phyloP scores from a whole-genome alignment of 2,113 vertebrate species.

The Callocephalon fimbriatum region DNA sequence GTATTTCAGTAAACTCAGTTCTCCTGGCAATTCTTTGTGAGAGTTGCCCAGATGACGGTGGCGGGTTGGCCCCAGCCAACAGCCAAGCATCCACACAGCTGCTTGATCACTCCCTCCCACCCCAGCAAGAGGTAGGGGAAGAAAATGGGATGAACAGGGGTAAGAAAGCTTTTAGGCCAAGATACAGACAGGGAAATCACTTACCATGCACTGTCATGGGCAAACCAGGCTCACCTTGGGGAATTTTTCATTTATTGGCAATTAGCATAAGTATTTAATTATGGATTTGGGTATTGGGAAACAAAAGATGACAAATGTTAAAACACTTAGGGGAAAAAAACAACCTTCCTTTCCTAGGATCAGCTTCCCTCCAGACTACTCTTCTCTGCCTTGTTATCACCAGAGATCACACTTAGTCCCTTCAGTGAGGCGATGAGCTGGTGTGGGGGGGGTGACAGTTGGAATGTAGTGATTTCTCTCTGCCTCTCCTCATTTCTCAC shows the following conservation, averaged over 20 bases:
- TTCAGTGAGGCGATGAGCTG: background rate
- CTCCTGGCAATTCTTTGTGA: background rate
- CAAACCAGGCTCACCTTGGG: background rate
- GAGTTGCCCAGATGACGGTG: background rate
- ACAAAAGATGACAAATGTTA: background rate
- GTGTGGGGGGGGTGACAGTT: accelerated
- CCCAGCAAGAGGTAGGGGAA: accelerated
- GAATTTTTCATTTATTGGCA: background rate
- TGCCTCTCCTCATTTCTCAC: background rate
- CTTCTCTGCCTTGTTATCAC: background rate
- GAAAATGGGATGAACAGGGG: background rate
- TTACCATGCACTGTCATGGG: background rate
- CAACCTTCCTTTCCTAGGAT: background rate
- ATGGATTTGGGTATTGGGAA: background rate
- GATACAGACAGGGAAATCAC: background rate
- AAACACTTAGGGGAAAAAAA: background rate
- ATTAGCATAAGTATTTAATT: background rate
- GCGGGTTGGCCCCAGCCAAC: background rate
- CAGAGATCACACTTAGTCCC: background rate
- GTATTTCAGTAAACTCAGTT: background rate
- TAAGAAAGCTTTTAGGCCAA: background rate
- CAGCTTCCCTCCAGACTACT: background rate
- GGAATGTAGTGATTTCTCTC: background rate
- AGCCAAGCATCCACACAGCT: background rate
- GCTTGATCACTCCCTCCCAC: accelerated